Evolutionary conservation across 2,113 vertebrate genomes (phyloP).

Genomic region (Petrocephalus zakoni): DNA sequence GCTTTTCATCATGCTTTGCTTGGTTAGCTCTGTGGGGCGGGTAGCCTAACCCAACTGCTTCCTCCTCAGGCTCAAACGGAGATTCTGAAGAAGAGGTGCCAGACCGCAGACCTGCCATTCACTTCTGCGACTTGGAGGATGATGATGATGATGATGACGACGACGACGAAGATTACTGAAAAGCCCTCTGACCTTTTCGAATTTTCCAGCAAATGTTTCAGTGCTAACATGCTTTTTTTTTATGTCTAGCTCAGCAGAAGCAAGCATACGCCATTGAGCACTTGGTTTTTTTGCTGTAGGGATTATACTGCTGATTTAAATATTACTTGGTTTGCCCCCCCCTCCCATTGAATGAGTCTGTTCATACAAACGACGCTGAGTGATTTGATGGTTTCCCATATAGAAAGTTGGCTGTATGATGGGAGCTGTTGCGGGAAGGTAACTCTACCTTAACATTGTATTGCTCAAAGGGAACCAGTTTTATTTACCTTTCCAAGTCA

Average conservation of each 20-base stretch:
- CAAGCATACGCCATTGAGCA: background rate
- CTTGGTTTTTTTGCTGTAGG: background rate
- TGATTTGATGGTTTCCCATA: background rate
- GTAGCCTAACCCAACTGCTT: background rate
- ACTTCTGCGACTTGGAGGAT: slow-evolving; percentile 67
- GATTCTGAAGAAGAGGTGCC: slow-evolving; percentile 69
- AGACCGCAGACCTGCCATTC: slow-evolving; percentile 65
- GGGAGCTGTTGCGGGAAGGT: background rate
- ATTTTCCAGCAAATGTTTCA: slow-evolving; percentile 10
- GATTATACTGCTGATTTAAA: background rate
- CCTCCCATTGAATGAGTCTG: background rate
- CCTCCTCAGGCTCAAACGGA: slow-evolving; percentile 72
- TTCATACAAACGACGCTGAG: background rate
- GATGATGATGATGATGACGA: too few species aligned
- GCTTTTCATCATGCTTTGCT: background rate
- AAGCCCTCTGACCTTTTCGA: slow-evolving; percentile 21
- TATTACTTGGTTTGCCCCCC: background rate
- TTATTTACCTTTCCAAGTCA: background rate
- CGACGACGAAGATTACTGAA: slow-evolving; percentile 41
- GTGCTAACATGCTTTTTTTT: background rate
- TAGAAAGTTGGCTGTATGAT: background rate
- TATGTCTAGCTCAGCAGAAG: background rate
- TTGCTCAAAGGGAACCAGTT: background rate
- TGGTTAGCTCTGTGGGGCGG: background rate
- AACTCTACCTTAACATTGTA: background rate